Percentiles rank a stretch among this genome's conserved stretches.
Evolutionary conservation across 1,140 invertebrate species (phyloP).

Genomic region (Pseudoatta argentina): DNA sequence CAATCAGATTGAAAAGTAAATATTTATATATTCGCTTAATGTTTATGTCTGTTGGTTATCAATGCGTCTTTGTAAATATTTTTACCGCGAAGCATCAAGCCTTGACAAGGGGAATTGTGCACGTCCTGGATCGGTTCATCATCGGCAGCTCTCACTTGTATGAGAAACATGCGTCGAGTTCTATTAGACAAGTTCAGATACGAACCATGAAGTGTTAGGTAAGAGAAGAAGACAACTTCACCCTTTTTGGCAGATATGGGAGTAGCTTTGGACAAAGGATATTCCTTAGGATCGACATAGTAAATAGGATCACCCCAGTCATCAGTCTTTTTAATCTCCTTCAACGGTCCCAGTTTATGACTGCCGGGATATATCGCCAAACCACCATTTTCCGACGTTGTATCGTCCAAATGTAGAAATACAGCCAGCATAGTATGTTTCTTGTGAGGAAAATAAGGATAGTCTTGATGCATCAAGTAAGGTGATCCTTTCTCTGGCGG

Average conservation of each 20-base stretch:
- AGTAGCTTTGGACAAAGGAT: slow-evolving; percentile 86
- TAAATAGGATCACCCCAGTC: slow-evolving; percentile 85
- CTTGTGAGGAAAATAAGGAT: slow-evolving; percentile 89
- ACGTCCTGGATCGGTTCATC: slow-evolving; percentile 85
- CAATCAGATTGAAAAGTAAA: neutral
- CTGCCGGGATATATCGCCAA: slow-evolving; percentile 89
- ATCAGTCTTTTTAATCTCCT: slow-evolving; percentile 83
- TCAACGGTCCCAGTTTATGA: slow-evolving; percentile 88
- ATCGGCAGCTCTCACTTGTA: slow-evolving; percentile 87
- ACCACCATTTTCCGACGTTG: slow-evolving; percentile 88
- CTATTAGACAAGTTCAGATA: slow-evolving; percentile 87
- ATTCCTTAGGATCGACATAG: slow-evolving; percentile 87
- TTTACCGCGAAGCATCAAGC: slow-evolving; percentile 86
- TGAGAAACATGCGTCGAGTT: slow-evolving; percentile 88
- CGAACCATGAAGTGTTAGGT: slow-evolving; percentile 88
- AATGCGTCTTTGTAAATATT: slow-evolving; percentile 83
- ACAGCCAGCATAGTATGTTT: slow-evolving; percentile 89
- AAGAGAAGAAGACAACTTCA: slow-evolving; percentile 88
- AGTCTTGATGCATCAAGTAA: slow-evolving; percentile 89
- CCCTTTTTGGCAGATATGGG: slow-evolving; percentile 87
- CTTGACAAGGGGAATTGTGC: slow-evolving; percentile 86
- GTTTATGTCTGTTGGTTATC: slow-evolving; percentile 81
- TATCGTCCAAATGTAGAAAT: slow-evolving; percentile 88
- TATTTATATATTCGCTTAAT: slow-evolving; percentile 52
- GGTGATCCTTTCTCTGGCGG: slow-evolving; percentile 88